phyloP scores from a whole-genome alignment of 2,113 vertebrate genomes.

The Rhinichthys klamathensis region DNA sequence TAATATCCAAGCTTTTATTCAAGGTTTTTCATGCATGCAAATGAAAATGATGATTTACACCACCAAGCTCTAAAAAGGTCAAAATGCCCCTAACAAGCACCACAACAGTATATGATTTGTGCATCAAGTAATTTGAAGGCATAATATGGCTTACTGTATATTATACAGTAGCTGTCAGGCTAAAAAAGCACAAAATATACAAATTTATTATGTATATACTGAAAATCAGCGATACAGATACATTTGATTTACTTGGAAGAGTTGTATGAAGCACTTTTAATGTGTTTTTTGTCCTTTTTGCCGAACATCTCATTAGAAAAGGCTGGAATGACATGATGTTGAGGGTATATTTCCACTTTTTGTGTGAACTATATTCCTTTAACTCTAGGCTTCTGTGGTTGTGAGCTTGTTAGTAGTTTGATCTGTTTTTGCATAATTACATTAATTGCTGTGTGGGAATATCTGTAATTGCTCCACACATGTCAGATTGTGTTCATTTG shows the following conservation, averaged over 20 bases:
- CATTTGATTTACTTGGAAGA: too few relatives aligned
- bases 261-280: not conserved
- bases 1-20: not conserved
- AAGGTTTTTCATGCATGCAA: not conserved
- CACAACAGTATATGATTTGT: not conserved
- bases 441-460: not conserved
- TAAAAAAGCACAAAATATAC: not conserved
- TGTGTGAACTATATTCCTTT: not conserved
- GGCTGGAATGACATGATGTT: not conserved
- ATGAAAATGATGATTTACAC: not conserved
- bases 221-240: too few relatives aligned
- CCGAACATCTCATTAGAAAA: not conserved
- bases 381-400: conserved; percentile 48
- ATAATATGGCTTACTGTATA: too few relatives aligned
- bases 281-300: not conserved
- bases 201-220: too few relatives aligned
- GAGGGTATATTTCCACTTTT: not conserved
- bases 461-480: conserved; percentile 2
- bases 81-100: too few relatives aligned
- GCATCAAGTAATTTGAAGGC: not conserved
- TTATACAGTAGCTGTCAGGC: not conserved
- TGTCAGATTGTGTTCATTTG: not conserved
- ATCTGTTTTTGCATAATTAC: not conserved
- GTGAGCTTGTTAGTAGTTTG: conserved; percentile 3
- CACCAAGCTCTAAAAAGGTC: too few relatives aligned